Evolutionary conservation across 2,797 vertebrate genomes (phyloP), one percentile per base, ranked within the genome.

Genomic region (Rhinogobio ventralis): DNA sequence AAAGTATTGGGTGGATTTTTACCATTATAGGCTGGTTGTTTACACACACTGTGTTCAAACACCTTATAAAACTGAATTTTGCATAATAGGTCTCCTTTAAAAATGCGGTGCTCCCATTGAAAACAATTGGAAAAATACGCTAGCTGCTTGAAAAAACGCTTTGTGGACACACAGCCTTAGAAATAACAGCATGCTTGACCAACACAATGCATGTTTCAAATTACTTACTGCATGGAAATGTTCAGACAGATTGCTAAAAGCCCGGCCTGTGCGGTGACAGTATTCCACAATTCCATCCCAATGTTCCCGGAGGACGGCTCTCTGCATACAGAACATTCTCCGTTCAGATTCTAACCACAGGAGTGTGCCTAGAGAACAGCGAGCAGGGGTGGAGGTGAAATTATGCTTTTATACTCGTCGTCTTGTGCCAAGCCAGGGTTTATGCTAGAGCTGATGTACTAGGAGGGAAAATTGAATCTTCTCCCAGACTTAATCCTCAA

Each of bases 331-430:
- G 79, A 85, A 81, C 66, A 60, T 68, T 76, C 60, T 81, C 78
- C 79, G 20, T 69, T 76, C 64, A 69, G 72, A 85, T 75, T 80
- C 62, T 68, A 88, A 79, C 83, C 82, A 57, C 80, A 86, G 53
- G 73, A 87, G 78, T 57, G 83, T 51, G 85, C 85, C 90, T 93
- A 90, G 91, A 93, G 72, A 93, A 84, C 80, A 69, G 91, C 87
- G 55, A 45, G 69, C 76, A 36, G 51, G 42, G 55, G 39, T 13
- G 86, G 87, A 90, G 89, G 89, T 90, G 76, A 85, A 68, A 79
- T 73, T 74, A 84, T 87, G 87, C 91, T 91, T 88, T 90, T 89
- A 86, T 90, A 73, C 86, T 45, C 64, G 4, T 46, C 51, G 69
- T 89, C 78, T 74, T 83, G 86, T 88, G 83, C 81, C 91, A 90